phyloP scores from a whole-genome alignment of 2,113 vertebrate species.

The Muntiacus reevesi region DNA sequence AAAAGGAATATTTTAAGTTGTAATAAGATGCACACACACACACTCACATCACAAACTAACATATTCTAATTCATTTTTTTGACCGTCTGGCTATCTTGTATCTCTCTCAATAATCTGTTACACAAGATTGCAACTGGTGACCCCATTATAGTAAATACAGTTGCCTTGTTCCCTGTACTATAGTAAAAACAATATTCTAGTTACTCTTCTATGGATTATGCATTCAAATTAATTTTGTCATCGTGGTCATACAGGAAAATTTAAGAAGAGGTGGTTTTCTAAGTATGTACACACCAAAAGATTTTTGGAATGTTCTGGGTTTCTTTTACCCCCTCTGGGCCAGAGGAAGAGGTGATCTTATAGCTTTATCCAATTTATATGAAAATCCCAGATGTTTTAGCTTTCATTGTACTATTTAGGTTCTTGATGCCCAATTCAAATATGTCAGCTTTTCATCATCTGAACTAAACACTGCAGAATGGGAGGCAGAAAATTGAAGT shows the following conservation, averaged over 20 bases:
- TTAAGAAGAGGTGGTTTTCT: conserved; percentile 50
- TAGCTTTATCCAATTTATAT: conserved; percentile 55
- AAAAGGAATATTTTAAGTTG: conserved; percentile 46
- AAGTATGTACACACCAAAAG: conserved; percentile 58
- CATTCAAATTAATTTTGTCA: conserved; percentile 62
- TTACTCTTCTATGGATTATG: conserved; percentile 52
- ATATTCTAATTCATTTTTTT: conserved; percentile 39
- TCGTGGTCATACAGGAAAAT: conserved; percentile 47
- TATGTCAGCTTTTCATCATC: conserved; percentile 71
- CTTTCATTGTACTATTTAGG: conserved; percentile 66
- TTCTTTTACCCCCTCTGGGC: background rate
- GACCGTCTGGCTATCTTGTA: conserved; percentile 69
- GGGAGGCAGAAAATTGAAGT: conserved; percentile 73
- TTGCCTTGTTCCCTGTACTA: conserved; percentile 72
- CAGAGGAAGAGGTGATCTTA: conserved; percentile 40
- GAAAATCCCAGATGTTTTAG: conserved; percentile 66
- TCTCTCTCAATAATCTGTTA: conserved; percentile 79
- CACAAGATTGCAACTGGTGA: conserved; percentile 78
- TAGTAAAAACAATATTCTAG: conserved; percentile 57
- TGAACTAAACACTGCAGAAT: conserved; percentile 70
- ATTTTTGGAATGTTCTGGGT: conserved; percentile 45
- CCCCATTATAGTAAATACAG: conserved; percentile 76
- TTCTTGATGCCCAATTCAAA: conserved; percentile 66
- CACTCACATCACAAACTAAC: background rate
- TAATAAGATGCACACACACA: background rate